These are phyloP conservation scores for Pachycephala philippinensis DNA, from an alignment of 2,113 vertebrate genomes.

Conservation along the genomic window DNA sequence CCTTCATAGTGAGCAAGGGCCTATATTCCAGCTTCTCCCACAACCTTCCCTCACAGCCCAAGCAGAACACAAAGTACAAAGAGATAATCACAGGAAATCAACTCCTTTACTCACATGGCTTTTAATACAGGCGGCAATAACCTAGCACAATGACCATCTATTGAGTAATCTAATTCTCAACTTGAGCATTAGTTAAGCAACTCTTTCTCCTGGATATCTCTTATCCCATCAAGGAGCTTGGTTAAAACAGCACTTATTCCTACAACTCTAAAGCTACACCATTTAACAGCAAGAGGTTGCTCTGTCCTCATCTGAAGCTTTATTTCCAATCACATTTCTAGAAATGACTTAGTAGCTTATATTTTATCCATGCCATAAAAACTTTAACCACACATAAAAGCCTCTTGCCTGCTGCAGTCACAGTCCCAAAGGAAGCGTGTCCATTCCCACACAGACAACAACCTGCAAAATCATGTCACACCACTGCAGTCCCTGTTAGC, in stretches of 20 bases:
- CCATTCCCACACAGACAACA: background rate
- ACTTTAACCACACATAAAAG: background rate
- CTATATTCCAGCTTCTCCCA: background rate
- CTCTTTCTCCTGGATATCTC: background rate
- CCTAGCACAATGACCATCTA: background rate
- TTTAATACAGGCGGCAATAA: background rate
- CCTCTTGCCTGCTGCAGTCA: background rate
- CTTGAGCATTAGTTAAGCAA: background rate
- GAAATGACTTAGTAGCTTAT: background rate
- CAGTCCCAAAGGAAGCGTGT: accelerated
- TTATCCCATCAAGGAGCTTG: background rate
- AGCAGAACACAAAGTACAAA: background rate
- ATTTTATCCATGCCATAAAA: background rate
- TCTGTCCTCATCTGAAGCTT: background rate
- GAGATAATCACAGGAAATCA: background rate
- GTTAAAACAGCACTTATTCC: background rate
- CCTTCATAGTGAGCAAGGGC: background rate
- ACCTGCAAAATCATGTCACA: background rate
- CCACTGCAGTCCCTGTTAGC: background rate
- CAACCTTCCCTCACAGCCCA: background rate
- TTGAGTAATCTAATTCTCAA: background rate
- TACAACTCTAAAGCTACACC: background rate
- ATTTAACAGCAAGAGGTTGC: background rate
- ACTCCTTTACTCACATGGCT: background rate
- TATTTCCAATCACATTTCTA: background rate